phyloP scores from a whole-genome alignment of 2,888 invertebrate genomes.

The Drosophila falleni region DNA sequence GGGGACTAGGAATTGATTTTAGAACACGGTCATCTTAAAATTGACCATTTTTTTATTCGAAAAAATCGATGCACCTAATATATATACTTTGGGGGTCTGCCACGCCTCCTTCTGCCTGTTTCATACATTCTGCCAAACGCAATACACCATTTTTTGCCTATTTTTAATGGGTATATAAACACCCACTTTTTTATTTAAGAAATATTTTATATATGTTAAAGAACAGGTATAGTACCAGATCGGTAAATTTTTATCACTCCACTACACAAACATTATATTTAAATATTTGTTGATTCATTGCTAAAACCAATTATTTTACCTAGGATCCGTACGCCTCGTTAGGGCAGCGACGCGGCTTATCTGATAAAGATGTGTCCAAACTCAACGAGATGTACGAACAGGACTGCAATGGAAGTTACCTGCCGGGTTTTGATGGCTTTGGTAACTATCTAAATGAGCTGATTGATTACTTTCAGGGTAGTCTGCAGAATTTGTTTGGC shows the following conservation, averaged over 20 bases:
- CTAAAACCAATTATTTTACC: constrained; percentile 16
- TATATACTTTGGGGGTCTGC: no score
- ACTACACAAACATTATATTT: neutral
- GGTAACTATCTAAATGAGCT: constrained; percentile 74
- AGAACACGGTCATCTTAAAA: no score
- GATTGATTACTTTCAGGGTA: constrained; percentile 74
- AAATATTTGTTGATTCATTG: neutral
- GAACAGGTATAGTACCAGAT: neutral
- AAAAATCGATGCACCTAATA: no score
- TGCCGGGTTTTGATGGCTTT: constrained; percentile 70
- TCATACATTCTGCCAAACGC: no score
- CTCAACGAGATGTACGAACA: constrained; percentile 86
- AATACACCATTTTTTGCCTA: no score
- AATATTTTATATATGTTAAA: no score
- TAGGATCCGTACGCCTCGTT: constrained; percentile 86
- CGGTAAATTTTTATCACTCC: neutral
- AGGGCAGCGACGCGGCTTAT: constrained; percentile 87
- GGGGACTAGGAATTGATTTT: no score
- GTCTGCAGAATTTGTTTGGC: constrained; percentile 64
- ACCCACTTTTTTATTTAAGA: no score
- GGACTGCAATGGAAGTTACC: constrained; percentile 76
- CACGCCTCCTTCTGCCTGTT: no score
- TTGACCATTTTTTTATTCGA: no score
- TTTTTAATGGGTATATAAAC: no score
- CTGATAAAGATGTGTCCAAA: constrained; percentile 86